Percentiles rank a stretch among this genome's conserved stretches.
Evolutionary conservation across 2,888 invertebrate genomes (phyloP).

Genomic region (Drosophila merina): DNA sequence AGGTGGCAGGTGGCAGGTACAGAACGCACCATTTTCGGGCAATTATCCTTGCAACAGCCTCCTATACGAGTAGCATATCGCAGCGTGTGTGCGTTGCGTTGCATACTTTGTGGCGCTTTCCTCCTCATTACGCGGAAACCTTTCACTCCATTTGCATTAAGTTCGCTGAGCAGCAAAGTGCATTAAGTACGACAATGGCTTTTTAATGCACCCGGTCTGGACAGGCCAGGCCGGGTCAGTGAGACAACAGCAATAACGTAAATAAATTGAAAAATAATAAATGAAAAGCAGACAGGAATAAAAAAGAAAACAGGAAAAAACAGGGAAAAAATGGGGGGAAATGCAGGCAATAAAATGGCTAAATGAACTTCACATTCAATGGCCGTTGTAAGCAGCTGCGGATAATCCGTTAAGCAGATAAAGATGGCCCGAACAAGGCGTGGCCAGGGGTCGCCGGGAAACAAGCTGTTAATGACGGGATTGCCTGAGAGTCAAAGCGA

Average conservation of each 20-base stretch:
- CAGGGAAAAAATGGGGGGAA: background rate
- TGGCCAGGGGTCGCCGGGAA: constrained; percentile 15
- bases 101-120: constrained; percentile 23
- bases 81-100: background rate
- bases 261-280: constrained; percentile 25
- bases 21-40: background rate
- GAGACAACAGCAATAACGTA: background rate
- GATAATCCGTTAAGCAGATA: constrained; percentile 49
- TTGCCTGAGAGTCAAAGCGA: no score
- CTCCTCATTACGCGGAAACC: constrained; percentile 7
- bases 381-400: constrained; percentile 36
- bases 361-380: constrained; percentile 36
- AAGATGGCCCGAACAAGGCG: constrained; percentile 16
- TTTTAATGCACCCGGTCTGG: constrained; percentile 31
- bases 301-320: background rate
- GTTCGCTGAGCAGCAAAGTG: constrained; percentile 36
- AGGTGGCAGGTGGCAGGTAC: background rate
- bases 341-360: constrained; percentile 19
- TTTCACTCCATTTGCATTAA: constrained; percentile 35
- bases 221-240: no score
- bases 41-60: constrained; percentile 3
- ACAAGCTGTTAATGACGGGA: constrained; percentile 26
- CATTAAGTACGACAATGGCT: constrained; percentile 47
- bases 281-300: background rate
- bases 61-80: background rate